Conservation (phyloP, 2,797 vertebrate species). For the Okamejei kenojei region DNA sequence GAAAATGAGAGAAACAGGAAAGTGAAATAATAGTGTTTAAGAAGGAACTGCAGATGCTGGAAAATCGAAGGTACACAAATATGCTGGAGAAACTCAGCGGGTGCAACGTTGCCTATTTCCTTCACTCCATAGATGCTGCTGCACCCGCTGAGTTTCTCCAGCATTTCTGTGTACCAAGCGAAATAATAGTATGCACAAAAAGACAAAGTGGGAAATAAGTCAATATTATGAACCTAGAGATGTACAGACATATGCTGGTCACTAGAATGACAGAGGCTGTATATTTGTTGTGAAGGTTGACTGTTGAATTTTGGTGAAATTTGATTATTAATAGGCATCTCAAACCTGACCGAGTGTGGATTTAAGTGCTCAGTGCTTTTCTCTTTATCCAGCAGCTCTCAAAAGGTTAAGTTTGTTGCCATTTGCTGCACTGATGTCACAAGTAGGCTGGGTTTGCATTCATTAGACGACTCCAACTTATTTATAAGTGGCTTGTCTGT, state of each 20-base stretch:
- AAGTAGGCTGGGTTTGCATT: slow-evolving; percentile 24
- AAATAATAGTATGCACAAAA: background rate
- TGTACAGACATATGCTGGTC: background rate
- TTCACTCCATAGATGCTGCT: too few relatives aligned
- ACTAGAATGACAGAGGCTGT: background rate
- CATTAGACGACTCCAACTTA: slow-evolving; percentile 9
- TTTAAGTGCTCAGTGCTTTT: background rate
- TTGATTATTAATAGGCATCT: background rate
- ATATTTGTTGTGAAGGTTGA: background rate
- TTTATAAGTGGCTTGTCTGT: slow-evolving; percentile 16
- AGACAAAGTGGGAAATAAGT: background rate
- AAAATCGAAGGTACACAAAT: too few relatives aligned
- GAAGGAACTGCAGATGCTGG: too few relatives aligned
- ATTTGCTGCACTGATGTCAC: slow-evolving; percentile 16
- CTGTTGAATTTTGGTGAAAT: background rate
- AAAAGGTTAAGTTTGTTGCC: slow-evolving; percentile 22
- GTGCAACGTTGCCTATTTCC: too few relatives aligned
- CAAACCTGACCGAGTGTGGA: background rate
- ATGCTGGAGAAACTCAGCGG: too few relatives aligned
- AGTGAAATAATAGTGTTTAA: background rate
- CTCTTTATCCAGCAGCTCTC: slow-evolving; percentile 3
- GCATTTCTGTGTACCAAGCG: background rate
- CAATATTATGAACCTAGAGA: background rate
- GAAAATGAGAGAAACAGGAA: background rate
- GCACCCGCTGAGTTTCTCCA: too few relatives aligned